Evolutionary conservation across 2,888 invertebrate genomes (phyloP), one percentile per base, ranked within the genome.

Genomic region (Portevinia maculata): DNA sequence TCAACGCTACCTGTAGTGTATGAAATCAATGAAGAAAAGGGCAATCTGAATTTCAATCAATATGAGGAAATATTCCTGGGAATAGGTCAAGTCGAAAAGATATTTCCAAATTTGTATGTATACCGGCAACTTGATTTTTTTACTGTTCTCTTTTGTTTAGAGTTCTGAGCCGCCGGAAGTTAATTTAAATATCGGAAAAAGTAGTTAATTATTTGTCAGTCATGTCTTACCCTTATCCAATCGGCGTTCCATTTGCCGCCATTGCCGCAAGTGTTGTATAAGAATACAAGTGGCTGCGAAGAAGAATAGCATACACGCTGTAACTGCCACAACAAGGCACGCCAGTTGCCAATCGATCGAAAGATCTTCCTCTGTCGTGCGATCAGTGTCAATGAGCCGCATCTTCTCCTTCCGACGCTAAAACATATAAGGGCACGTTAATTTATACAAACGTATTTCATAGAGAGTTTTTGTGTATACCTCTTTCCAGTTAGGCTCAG

Each of bases 251-350:
- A 96, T 93, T 88, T 94, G 92, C 89, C 93, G 93, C 96, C 96
- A 96, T 89, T 96, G 96, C 87, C 93, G 93, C 86, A 95, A 94
- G 89, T 96, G 95, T 87, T 95, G 93, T 86, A 96, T 91, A 86
- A 95, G 94, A 89, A 95, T 94, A 87, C 94, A 93, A 86, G 95
- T 93, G 88, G 95, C 95, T 85, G 94, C 94, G 86, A 95, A 91
- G 92, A 96, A 95, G 92, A 96, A 96, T 88, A 96, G 92, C 75
- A 95, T 92, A 92, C 96, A 96, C 84, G 95, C 94, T 88, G 94
- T 93, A 37, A 94, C 94, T 55, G 95, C 96, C 85, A 95, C 90
- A 79, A 94, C 93, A 87, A 96, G 92, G 69, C 94, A 94, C 55
- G 94, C 92, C 70, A 94, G 94, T 88, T 95, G 95, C 93, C 95